Conservation (phyloP, 2,113 vertebrate species). For the Ranitomeya imitator region DNA sequence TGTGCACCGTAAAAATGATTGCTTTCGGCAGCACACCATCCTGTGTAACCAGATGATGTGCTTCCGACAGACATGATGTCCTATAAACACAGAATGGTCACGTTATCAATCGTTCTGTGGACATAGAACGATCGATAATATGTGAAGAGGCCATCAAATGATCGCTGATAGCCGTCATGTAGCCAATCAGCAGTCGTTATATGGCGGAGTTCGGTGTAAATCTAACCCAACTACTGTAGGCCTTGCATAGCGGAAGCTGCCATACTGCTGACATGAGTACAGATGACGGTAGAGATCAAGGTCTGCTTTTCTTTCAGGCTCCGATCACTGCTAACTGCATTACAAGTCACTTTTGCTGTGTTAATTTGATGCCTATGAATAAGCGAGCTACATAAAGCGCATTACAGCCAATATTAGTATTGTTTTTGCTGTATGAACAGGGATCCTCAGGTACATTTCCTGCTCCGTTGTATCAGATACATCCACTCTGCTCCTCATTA, state of each 20-base stretch:
- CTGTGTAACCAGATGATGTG: no score
- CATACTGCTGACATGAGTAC: background rate
- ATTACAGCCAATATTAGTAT: conserved; percentile 59
- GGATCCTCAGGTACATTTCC: conserved; percentile 60
- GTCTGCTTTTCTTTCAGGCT: conserved; percentile 60
- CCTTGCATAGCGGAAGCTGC: background rate
- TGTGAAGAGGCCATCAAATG: no score
- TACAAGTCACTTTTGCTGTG: conserved; percentile 64
- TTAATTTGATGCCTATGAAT: conserved; percentile 63
- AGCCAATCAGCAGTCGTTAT: no score
- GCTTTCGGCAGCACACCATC: no score
- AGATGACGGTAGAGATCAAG: background rate
- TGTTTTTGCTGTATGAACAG: conserved; percentile 63
- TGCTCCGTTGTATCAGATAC: conserved; percentile 54
- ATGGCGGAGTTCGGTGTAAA: no score
- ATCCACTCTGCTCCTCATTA: conserved; percentile 53
- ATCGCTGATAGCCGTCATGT: no score
- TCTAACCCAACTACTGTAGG: background rate
- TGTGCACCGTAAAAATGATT: no score
- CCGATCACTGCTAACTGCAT: conserved; percentile 60
- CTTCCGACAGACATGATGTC: no score
- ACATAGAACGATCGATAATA: no score
- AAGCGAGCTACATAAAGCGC: conserved; percentile 63
- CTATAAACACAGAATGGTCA: no score
- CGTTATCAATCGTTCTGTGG: no score